phyloP scores from a whole-genome alignment of 2,113 vertebrate species.

The Camelus bactrianus region DNA sequence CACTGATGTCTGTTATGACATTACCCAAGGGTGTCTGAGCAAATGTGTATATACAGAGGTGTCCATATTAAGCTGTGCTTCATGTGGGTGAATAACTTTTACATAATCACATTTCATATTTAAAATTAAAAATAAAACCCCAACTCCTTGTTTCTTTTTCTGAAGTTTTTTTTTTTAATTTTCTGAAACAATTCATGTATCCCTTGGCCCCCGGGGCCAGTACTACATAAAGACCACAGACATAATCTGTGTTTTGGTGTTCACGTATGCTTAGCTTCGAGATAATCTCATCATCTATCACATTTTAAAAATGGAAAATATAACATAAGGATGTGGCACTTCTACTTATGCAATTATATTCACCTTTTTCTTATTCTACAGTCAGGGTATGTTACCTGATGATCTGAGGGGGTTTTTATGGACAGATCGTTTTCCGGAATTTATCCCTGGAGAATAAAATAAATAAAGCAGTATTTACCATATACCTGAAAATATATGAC shows the following conservation, averaged over 20 bases:
- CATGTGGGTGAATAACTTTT: constrained; percentile 15
- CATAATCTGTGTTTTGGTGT: not conserved
- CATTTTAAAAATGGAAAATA: constrained; percentile 15
- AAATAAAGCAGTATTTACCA: constrained; percentile 68
- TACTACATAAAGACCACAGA: not conserved
- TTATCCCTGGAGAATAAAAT: constrained; percentile 65
- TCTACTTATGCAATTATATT: not conserved
- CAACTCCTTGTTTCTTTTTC: not conserved
- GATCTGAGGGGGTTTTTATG: constrained; percentile 57
- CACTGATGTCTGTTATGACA: constrained; percentile 69
- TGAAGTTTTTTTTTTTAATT: not conserved
- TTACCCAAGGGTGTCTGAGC: constrained; percentile 62
- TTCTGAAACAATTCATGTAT: not conserved
- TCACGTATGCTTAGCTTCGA: not conserved
- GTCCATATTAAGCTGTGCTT: constrained; percentile 40
- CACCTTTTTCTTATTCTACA: constrained; percentile 29
- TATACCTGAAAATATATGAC: constrained; percentile 67
- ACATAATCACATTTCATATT: constrained; percentile 28
- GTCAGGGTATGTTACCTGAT: constrained; percentile 8
- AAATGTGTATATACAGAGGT: constrained; percentile 63
- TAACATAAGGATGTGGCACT: not conserved
- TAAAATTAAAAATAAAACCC: constrained; percentile 23
- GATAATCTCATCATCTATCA: not conserved
- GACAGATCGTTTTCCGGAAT: constrained; percentile 55
- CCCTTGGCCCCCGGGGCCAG: not conserved